These are phyloP conservation scores for Anastrepha obliqua DNA, from an alignment of 1,140 invertebrate genomes.

Conservation along the genomic window DNA sequence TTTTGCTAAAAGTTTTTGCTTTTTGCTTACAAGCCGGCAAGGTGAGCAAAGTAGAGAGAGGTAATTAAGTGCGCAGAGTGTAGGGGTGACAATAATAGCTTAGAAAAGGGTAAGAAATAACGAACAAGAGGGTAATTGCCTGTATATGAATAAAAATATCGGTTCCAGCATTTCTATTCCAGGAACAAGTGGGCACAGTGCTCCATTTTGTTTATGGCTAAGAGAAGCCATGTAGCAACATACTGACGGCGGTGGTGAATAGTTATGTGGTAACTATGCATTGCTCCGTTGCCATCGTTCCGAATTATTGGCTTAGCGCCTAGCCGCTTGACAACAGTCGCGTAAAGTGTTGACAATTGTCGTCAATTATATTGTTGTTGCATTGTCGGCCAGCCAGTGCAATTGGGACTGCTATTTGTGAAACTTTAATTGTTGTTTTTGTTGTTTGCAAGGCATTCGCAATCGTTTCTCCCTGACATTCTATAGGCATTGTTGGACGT, in stretches of 20 bases:
- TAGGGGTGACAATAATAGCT: neutral
- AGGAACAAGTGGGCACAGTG: neutral
- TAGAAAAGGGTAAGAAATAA: neutral
- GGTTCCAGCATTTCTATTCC: neutral
- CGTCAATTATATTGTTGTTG: constrained; percentile 71
- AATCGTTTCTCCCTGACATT: constrained; percentile 9
- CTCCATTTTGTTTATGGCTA: no score
- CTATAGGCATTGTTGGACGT: neutral
- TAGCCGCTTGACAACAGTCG: neutral
- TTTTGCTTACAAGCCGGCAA: neutral
- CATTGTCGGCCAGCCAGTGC: constrained; percentile 20
- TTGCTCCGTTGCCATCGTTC: neutral
- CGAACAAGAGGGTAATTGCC: neutral
- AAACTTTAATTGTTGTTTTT: neutral
- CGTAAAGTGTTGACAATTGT: constrained; percentile 69
- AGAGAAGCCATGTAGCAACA: no score
- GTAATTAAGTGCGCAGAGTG: neutral
- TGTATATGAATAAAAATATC: neutral
- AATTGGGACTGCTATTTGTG: neutral
- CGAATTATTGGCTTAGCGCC: neutral
- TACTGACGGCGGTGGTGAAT: neutral
- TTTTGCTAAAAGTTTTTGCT: neutral
- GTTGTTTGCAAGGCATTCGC: neutral
- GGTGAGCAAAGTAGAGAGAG: neutral
- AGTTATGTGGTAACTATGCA: neutral